These are phyloP conservation scores for Okamejei kenojei DNA, from an alignment of 2,797 vertebrate genomes.

Conservation along the genomic window DNA sequence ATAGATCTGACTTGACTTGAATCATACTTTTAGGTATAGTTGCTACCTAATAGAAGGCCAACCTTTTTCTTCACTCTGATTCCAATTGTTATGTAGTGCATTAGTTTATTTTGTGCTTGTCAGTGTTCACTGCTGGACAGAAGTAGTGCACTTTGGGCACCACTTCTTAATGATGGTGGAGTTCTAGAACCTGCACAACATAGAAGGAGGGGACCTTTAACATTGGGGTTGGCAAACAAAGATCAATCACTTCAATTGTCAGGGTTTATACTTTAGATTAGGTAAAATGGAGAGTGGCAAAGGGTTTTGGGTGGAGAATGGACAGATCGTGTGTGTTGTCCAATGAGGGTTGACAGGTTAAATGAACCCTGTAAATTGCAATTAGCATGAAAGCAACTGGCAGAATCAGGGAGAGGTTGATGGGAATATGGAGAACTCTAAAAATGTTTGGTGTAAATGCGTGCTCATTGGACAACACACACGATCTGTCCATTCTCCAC, in stretches of 20 bases:
- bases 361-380: too few relatives aligned
- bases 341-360: too few relatives aligned
- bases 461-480: too few relatives aligned
- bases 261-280: neutral
- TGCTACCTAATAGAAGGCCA: neutral
- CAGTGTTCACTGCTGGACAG: neutral
- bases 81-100: slow-evolving; percentile 54
- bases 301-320: neutral
- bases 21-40: too few relatives aligned
- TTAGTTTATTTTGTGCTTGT: neutral
- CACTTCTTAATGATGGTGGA: neutral
- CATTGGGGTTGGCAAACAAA: neutral
- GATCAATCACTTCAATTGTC: neutral
- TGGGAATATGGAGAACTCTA: too few relatives aligned
- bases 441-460: too few relatives aligned
- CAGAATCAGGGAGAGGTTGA: too few relatives aligned
- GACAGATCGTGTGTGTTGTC: too few relatives aligned
- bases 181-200: neutral
- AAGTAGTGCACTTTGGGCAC: neutral
- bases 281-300: neutral
- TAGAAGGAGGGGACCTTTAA: neutral
- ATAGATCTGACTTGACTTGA: too few relatives aligned
- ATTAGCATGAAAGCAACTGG: too few relatives aligned
- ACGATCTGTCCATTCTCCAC: neutral
- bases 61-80: slow-evolving; percentile 48